These are phyloP conservation scores for Gymnocephalus cernua DNA, from an alignment of 2,113 vertebrate genomes.

Conservation along the genomic window DNA sequence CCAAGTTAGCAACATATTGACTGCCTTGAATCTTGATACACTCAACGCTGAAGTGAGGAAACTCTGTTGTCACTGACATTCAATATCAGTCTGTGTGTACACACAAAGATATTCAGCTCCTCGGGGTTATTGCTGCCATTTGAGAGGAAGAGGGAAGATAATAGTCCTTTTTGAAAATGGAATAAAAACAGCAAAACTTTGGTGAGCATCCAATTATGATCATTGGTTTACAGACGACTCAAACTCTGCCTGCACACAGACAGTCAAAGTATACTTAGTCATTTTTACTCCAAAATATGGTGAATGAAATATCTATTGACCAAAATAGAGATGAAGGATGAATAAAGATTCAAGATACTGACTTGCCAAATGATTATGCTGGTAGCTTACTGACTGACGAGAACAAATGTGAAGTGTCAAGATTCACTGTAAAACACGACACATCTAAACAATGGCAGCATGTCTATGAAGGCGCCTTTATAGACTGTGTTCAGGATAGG, in stretches of 20 bases:
- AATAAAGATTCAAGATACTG: background rate
- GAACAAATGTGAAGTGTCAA: background rate
- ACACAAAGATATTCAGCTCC: slow-evolving; percentile 36
- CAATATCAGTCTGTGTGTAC: slow-evolving; percentile 37
- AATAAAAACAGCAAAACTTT: slow-evolving; percentile 57
- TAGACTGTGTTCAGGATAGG: background rate
- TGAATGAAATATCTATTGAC: slow-evolving; percentile 20
- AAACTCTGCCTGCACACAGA: slow-evolving; percentile 21
- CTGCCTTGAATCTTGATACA: slow-evolving; percentile 53
- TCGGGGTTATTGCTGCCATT: slow-evolving; percentile 26
- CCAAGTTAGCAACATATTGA: slow-evolving; percentile 60
- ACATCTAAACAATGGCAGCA: background rate
- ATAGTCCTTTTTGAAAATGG: slow-evolving; percentile 31
- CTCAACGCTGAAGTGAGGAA: slow-evolving; percentile 54
- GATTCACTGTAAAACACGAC: background rate
- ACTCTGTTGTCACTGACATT: slow-evolving; percentile 42
- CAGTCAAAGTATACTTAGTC: background rate
- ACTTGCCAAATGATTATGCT: background rate
- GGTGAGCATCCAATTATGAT: slow-evolving; percentile 44
- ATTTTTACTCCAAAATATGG: background rate
- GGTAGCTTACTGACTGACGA: background rate
- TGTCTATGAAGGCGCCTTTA: background rate
- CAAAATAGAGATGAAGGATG: slow-evolving; percentile 13
- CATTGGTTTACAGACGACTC: slow-evolving; percentile 29
- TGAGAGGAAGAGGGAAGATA: slow-evolving; percentile 27